These are phyloP conservation scores for Calyptommatus sinebrachiatus DNA, from an alignment of 2,113 vertebrate genomes.

Conservation along the genomic window DNA sequence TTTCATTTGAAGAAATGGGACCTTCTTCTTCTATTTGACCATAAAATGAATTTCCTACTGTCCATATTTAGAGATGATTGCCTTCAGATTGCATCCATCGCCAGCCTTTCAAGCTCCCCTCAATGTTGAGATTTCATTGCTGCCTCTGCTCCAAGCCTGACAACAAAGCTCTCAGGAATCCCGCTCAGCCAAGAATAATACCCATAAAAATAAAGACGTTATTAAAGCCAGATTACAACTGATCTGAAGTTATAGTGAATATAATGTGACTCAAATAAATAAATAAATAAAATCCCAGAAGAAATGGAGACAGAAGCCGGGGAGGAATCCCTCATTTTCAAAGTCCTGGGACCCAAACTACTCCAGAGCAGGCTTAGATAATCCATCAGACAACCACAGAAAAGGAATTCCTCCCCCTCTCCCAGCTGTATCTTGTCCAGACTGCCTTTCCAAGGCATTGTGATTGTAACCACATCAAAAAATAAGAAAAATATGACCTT, in stretches of 20 bases:
- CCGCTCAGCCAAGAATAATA: conserved; percentile 63
- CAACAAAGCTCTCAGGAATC: conserved; percentile 52
- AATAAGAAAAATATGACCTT: conserved; percentile 51
- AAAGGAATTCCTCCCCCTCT: conserved; percentile 74
- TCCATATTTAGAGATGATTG: neutral
- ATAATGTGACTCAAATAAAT: conserved; percentile 63
- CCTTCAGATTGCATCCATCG: conserved; percentile 13
- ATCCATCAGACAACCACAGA: conserved; percentile 76
- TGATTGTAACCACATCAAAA: conserved; percentile 77
- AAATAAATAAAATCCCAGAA: conserved; percentile 59
- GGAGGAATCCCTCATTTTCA: conserved; percentile 65
- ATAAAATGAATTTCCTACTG: neutral
- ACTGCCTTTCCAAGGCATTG: conserved; percentile 62
- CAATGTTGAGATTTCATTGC: conserved; percentile 13
- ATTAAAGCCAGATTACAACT: conserved; percentile 74
- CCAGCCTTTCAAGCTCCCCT: neutral
- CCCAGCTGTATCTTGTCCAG: conserved; percentile 71
- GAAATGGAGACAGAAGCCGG: conserved; percentile 65
- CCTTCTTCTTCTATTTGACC: neutral
- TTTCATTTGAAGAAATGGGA: conserved; percentile 14
- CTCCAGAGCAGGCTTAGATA: conserved; percentile 67
- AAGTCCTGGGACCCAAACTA: conserved; percentile 67
- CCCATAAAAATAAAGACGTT: conserved; percentile 69
- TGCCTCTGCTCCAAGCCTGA: conserved; percentile 45
- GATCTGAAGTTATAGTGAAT: conserved; percentile 70